Evolutionary conservation across 2,113 vertebrate species (phyloP).

Genomic region (Taurulus bubalis): DNA sequence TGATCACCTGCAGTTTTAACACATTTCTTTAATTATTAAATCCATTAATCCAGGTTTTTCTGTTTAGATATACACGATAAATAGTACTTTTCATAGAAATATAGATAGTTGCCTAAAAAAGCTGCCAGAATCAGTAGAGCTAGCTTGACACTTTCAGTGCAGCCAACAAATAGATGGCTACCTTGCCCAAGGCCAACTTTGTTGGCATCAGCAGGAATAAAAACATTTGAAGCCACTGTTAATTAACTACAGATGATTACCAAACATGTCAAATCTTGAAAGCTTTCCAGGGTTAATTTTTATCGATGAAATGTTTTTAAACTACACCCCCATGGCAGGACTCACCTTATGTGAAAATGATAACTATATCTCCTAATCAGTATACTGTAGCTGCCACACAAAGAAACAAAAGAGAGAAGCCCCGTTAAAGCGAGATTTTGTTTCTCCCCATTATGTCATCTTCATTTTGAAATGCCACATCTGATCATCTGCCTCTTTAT

Average conservation of each 20-base stretch:
- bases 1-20: neutral
- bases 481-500: slow-evolving; percentile 56
- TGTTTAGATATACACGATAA: neutral
- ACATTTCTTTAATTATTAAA: neutral
- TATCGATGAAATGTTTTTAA: neutral
- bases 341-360: slow-evolving; percentile 14
- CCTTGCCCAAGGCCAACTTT: slow-evolving; percentile 41
- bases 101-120: slow-evolving; percentile 6
- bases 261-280: slow-evolving; percentile 36
- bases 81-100: slow-evolving; percentile 8
- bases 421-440: neutral
- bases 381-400: slow-evolving; percentile 34
- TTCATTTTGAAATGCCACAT: slow-evolving; percentile 61
- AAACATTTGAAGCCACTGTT: slow-evolving; percentile 44
- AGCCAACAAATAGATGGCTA: slow-evolving; percentile 54
- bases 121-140: slow-evolving; percentile 24
- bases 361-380: slow-evolving; percentile 21
- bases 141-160: slow-evolving; percentile 35
- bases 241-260: slow-evolving; percentile 46
- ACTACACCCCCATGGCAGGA: neutral
- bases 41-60: neutral
- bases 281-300: slow-evolving; percentile 3
- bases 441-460: slow-evolving; percentile 19
- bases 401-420: slow-evolving; percentile 28
- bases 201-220: slow-evolving; percentile 48